These are phyloP conservation scores for Eupithecia pulchellata DNA, from an alignment of 2,888 invertebrate genomes.

Conservation along the genomic window DNA sequence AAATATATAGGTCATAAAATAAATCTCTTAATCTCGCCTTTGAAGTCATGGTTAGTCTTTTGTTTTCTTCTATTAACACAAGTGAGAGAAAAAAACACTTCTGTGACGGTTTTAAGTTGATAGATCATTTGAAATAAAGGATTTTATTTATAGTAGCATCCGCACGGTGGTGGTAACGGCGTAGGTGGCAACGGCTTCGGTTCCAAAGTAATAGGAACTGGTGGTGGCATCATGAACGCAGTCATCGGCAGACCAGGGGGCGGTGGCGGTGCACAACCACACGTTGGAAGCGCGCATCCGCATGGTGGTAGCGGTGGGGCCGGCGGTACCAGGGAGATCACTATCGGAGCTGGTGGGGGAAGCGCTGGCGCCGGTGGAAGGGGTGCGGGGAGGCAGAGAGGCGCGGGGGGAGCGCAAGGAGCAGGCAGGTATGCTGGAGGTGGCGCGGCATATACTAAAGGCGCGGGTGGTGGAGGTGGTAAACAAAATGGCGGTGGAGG, in stretches of 20 bases:
- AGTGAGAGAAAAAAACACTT: not conserved
- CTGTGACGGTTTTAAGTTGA: not conserved
- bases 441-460: conserved; percentile 33
- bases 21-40: not conserved
- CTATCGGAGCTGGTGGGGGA: conserved; percentile 55
- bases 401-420: conserved; percentile 42
- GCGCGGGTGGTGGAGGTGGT: conserved; percentile 44
- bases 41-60: no score
- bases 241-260: conserved; percentile 70
- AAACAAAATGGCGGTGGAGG: conserved; percentile 29
- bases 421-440: conserved; percentile 45
- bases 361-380: conserved; percentile 37
- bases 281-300: conserved; percentile 30
- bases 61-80: not conserved
- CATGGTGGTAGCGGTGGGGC: conserved; percentile 51
- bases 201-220: conserved; percentile 71
- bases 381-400: conserved; percentile 27
- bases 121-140: not conserved
- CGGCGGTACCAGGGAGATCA: conserved; percentile 64
- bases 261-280: conserved; percentile 49
- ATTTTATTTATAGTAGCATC: conserved; percentile 38
- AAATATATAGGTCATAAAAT: not conserved
- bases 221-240: conserved; percentile 71
- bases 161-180: conserved; percentile 44
- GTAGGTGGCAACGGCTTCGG: conserved; percentile 66